Conservation (phyloP, 2,888 invertebrate genomes). For the Frankliniella fusca region DNA sequence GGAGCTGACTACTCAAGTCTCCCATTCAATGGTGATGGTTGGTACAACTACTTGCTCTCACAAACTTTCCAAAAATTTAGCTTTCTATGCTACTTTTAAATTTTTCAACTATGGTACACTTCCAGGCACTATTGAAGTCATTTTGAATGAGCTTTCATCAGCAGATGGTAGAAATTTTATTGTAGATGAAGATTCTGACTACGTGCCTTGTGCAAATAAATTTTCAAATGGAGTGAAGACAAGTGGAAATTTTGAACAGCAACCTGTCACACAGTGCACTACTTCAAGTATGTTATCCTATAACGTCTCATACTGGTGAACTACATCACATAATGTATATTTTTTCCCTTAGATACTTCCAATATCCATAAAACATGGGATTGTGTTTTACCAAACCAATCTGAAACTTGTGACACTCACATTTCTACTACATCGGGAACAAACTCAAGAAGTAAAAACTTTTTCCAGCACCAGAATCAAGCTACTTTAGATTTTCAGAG, state of each 20-base stretch:
- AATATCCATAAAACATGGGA: conserved; percentile 7
- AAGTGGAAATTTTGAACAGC: background rate
- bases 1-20: background rate
- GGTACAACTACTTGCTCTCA: background rate
- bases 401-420: conserved; percentile 1
- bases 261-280: background rate
- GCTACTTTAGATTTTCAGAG: background rate
- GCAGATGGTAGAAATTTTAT: conserved; percentile 20
- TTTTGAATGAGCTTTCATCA: background rate
- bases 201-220: background rate
- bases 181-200: background rate
- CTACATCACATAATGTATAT: background rate
- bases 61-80: background rate
- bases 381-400: background rate
- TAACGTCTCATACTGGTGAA: background rate
- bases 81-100: background rate
- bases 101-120: background rate
- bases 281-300: background rate
- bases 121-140: conserved; percentile 9
- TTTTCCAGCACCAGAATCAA: too few relatives aligned
- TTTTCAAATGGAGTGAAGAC: background rate
- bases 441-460: background rate
- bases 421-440: background rate
- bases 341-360: conserved; percentile 2
- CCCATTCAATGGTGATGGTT: conserved; percentile 13